Percentiles rank a stretch among this genome's conserved stretches.
phyloP scores from a whole-genome alignment of 64 coral and sea anemone genomes.

The Pocillopora verrucosa region DNA sequence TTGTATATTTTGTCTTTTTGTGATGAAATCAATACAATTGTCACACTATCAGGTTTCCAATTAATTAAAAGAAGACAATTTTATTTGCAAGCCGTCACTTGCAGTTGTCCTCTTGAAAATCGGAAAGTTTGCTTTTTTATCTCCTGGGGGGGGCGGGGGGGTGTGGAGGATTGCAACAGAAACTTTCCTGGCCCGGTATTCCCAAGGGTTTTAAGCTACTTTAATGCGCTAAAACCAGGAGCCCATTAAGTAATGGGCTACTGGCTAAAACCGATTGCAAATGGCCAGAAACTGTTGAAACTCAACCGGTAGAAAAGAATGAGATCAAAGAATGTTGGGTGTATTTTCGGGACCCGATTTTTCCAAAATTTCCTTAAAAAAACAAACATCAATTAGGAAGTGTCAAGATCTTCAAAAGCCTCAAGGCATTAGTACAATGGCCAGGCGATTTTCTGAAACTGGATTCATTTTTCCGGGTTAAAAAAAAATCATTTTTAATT shows the following conservation, averaged over 20 bases:
- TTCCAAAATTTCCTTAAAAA: not conserved
- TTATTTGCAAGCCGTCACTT: not conserved
- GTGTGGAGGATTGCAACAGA: not conserved
- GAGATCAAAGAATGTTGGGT: not conserved
- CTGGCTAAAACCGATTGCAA: not conserved
- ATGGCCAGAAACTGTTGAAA: not conserved
- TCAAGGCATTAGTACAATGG: not conserved
- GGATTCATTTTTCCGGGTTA: not conserved
- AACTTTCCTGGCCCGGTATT: not conserved
- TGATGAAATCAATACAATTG: not conserved
- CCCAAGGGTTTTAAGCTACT: not conserved
- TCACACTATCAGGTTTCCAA: conserved; percentile 11
- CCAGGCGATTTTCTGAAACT: not conserved
- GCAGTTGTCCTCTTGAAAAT: not conserved
- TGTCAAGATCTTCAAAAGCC: not conserved
- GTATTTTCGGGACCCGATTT: not conserved
- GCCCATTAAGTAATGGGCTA: no score
- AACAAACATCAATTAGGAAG: not conserved
- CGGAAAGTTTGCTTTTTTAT: not conserved
- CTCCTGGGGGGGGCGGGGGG: not conserved
- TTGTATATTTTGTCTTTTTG: not conserved
- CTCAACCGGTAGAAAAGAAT: not conserved
- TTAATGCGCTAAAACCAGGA: no score
- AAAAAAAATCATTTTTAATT: not conserved
- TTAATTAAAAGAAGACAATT: not conserved